Percentiles rank a stretch among this genome's conserved stretches.
These are phyloP conservation scores for Leptinotarsa rubiginosa DNA, from an alignment of 2,888 invertebrate genomes.

Conservation along the genomic window DNA sequence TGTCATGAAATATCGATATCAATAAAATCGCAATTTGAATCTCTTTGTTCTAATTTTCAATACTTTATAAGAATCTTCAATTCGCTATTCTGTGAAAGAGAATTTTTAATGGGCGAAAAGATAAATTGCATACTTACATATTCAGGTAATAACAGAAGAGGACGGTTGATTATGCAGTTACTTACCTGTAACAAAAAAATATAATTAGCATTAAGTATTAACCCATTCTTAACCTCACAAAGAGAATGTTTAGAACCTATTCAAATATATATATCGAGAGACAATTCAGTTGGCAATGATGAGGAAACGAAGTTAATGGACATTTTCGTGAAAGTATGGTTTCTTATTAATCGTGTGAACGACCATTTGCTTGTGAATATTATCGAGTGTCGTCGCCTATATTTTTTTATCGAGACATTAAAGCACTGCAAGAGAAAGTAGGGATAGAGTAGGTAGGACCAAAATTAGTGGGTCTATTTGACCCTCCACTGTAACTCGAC, in stretches of 20 bases:
- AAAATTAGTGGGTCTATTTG: too few species aligned
- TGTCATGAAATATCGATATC: constrained; percentile 5
- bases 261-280: background rate
- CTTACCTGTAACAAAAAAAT: constrained; percentile 43
- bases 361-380: too few species aligned
- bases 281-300: background rate
- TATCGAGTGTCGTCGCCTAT: too few species aligned
- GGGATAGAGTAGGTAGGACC: too few species aligned
- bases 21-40: constrained; percentile 25
- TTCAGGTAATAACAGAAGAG: constrained; percentile 35
- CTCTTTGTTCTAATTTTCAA: constrained; percentile 39
- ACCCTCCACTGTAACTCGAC: too few species aligned
- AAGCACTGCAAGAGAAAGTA: too few species aligned
- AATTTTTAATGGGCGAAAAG: constrained; percentile 38
- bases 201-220: constrained; percentile 23
- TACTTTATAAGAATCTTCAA: constrained; percentile 37
- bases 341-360: too few species aligned
- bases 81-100: constrained; percentile 36
- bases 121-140: constrained; percentile 42
- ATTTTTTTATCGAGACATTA: too few species aligned
- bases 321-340: too few species aligned
- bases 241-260: constrained; percentile 7
- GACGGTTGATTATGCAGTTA: constrained; percentile 34
- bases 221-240: constrained; percentile 14
- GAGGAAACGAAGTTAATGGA: too few species aligned